Conservation (phyloP, 2,113 vertebrate species). For the Chrysemys picta region DNA sequence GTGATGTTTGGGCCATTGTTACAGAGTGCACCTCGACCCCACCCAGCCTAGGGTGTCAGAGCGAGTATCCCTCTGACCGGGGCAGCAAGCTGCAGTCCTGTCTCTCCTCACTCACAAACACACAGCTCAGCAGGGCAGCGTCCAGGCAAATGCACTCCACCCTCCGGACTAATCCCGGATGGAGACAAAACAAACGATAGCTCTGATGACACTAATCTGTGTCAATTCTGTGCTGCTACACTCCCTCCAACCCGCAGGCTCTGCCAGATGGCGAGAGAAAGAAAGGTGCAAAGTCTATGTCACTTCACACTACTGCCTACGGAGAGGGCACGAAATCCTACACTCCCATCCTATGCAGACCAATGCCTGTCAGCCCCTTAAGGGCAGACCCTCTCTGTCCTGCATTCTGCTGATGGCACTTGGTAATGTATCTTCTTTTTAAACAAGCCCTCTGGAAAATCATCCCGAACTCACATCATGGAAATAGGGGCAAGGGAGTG, state of each 20-base stretch:
- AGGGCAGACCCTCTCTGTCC: rapidly evolving
- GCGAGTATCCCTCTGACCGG: rapidly evolving
- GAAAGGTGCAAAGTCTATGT: neutral
- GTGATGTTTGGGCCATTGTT: rapidly evolving
- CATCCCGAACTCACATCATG: too few species aligned
- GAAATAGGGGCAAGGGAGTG: neutral
- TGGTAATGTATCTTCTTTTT: rapidly evolving
- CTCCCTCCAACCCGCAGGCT: rapidly evolving
- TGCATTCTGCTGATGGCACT: too few species aligned
- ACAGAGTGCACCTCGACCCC: rapidly evolving
- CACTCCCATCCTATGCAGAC: neutral
- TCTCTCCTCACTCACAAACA: rapidly evolving
- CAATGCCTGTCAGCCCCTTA: rapidly evolving
- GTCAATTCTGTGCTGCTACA: neutral
- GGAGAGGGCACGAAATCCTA: neutral
- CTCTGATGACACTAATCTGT: rapidly evolving
- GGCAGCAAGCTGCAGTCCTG: neutral
- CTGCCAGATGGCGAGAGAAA: neutral
- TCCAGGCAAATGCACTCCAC: rapidly evolving
- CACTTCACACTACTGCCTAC: neutral
- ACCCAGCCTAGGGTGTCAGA: rapidly evolving
- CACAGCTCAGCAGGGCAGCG: rapidly evolving
- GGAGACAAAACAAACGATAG: rapidly evolving
- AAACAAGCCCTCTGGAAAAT: neutral
- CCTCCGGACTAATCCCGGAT: rapidly evolving